These are phyloP conservation scores for Hiodon alosoides DNA, from an alignment of 2,113 vertebrate species.

Conservation along the genomic window DNA sequence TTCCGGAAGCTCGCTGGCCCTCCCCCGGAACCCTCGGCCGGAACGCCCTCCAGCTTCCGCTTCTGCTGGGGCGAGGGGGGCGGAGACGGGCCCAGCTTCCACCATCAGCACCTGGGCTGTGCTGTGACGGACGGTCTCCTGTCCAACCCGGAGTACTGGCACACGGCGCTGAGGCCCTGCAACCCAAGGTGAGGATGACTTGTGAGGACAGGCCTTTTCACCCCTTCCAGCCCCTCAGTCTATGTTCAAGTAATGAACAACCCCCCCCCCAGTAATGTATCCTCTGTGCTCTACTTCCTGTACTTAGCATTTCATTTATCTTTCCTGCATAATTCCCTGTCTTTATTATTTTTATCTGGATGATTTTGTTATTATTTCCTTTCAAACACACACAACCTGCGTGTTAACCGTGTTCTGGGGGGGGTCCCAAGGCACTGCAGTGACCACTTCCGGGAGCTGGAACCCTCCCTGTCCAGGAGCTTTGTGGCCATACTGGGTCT, in stretches of 20 bases:
- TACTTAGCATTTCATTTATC: background rate
- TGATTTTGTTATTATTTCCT: background rate
- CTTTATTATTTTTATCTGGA: background rate
- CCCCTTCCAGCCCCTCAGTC: background rate
- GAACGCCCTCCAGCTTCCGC: constrained; percentile 69
- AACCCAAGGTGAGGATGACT: constrained; percentile 45
- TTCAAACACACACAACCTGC: no score
- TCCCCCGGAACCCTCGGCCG: constrained; percentile 22
- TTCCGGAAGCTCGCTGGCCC: constrained; percentile 65
- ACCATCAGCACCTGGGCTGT: constrained; percentile 61
- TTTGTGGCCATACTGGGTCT: constrained; percentile 56
- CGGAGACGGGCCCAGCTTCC: constrained; percentile 64
- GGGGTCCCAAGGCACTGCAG: constrained; percentile 15
- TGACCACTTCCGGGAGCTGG: constrained; percentile 37
- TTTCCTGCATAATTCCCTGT: background rate
- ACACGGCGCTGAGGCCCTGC: constrained; percentile 59
- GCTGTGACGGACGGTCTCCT: constrained; percentile 45
- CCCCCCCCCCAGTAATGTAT: no score
- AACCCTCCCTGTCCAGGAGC: constrained; percentile 43
- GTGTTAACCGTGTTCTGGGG: background rate
- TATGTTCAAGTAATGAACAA: background rate
- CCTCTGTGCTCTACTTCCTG: background rate
- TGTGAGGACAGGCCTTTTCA: background rate
- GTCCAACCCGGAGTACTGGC: constrained; percentile 73
- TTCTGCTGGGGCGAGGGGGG: constrained; percentile 73